Evolutionary conservation across 2,797 vertebrate genomes (phyloP), one percentile per base, ranked within the genome.

Genomic region (Diceros bicornis): DNA sequence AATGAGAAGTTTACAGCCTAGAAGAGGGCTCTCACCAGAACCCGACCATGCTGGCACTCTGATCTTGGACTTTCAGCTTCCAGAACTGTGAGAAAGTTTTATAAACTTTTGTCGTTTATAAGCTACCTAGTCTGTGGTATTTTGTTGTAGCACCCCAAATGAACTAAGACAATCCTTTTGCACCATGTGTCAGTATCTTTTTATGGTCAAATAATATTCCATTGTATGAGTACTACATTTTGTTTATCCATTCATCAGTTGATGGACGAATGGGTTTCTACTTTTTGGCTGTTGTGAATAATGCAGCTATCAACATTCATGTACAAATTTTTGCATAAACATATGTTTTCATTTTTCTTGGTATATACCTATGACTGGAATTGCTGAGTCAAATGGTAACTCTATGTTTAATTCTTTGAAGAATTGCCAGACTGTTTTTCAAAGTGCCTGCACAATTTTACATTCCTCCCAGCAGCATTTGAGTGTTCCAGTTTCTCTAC

Each of bases 301-400:
- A 89, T 66, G 17, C 7, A 59, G 7, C 23, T n/a, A 21, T 77
- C 75, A 91, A 59, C 9, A 32, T 27, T 20, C 91, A 44, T 6
- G 5, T 29, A 89, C 68, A 59, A 37, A 37, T 47, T 84, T 94
- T 62, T 84, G 20, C 41, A 25, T 82, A 25, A 94, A 37, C 20
- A 47, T 47, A 27, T 84, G 13, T 77, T 87, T 71, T 77, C 34
- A 52, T 77, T 84, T 59, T 57, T 96, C 89, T 84, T 77, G 47
- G 21, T 29, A 32, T 34, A 66, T 44, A 47, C 12, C 11, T 81
- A 34, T 13, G 44, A 75, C 44, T 62, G 47, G 55, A 69, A 88
- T 34, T 82, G 41, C n/a, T 77, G 10, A 68, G 27, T 29, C 11
- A n/a, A n/a, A 41, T 82, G 27, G 20, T 74, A 81, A 81, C n/a